Conservation (phyloP, 1,140 invertebrate species). For the Mycetomoellerius zeteki region DNA sequence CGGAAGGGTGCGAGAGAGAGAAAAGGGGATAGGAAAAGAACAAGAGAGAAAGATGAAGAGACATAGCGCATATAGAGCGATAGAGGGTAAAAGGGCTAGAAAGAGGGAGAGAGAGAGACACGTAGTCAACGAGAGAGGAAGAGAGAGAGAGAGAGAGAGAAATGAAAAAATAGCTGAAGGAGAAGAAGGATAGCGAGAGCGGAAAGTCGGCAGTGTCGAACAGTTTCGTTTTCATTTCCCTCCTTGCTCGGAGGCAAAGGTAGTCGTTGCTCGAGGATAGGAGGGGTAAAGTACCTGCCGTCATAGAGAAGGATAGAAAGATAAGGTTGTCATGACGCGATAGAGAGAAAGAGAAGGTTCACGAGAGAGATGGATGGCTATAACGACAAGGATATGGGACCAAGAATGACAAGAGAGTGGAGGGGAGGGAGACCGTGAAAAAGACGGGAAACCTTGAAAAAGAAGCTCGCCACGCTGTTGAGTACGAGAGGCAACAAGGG, state of each 20-base stretch:
- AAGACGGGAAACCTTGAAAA: conserved; percentile 75
- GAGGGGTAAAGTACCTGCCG: conserved; percentile 67
- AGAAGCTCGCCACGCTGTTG: conserved; percentile 81
- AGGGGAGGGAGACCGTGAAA: conserved; percentile 65
- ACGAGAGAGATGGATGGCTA: conserved; percentile 23
- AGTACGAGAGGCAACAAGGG: conserved; percentile 79
- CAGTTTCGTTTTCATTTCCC: conserved; percentile 81
- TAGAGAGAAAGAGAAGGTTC: conserved; percentile 51
- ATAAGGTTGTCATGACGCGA: conserved; percentile 32
- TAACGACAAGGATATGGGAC: conserved; percentile 26
- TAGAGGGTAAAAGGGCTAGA: conserved; percentile 61
- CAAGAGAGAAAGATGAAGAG: conserved; percentile 7
- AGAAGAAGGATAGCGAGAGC: conserved; percentile 46
- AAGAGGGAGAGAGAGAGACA: conserved; percentile 62
- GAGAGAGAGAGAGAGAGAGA: conserved; percentile 40
- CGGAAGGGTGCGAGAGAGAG: conserved; percentile 34
- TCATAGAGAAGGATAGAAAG: conserved; percentile 63
- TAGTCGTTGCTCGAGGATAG: conserved; percentile 68
- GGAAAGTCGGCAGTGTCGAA: conserved; percentile 73
- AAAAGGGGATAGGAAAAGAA: conserved; percentile 52
- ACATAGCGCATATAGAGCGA: conserved; percentile 43
- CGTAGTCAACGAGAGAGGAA: no score
- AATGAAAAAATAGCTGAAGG: conserved; percentile 41
- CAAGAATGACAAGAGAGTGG: not conserved
- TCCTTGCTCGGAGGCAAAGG: conserved; percentile 77